Conservation (phyloP, 2,888 invertebrate genomes). For the Aphidoletes aphidimyza region DNA sequence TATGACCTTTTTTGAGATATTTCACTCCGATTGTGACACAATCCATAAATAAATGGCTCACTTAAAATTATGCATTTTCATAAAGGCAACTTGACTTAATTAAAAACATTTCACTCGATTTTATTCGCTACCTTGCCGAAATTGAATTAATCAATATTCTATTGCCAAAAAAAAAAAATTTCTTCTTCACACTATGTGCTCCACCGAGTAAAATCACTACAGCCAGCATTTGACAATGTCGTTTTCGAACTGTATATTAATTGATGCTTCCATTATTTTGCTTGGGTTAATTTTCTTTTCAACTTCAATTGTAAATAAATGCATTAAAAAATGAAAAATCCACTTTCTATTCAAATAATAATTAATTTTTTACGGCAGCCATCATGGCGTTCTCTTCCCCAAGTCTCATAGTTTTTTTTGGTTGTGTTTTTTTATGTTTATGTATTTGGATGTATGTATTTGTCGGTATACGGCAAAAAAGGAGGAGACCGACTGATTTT, state of each 20-base stretch:
- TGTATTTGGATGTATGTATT: neutral
- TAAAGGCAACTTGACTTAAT: neutral
- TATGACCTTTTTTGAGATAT: neutral
- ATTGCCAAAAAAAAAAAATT: conserved; percentile 31
- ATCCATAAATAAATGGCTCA: neutral
- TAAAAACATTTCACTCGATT: neutral
- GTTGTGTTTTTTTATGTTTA: conserved; percentile 41
- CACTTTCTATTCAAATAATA: conserved; percentile 43
- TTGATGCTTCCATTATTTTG: conserved; percentile 11
- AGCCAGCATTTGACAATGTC: neutral
- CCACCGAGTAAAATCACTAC: neutral
- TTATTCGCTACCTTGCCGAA: conserved; percentile 28
- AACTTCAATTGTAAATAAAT: neutral
- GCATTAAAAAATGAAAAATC: neutral
- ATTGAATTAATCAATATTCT: conserved; percentile 13
- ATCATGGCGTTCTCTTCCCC: conserved; percentile 54
- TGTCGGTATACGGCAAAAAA: conserved; percentile 22
- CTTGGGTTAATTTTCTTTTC: neutral
- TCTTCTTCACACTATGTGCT: neutral
- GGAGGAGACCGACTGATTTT: conserved; percentile 54
- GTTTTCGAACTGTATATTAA: neutral
- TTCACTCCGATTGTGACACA: neutral
- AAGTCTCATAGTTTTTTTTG: conserved; percentile 47
- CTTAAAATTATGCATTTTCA: neutral
- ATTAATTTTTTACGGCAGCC: conserved; percentile 54